Evolutionary conservation across 2,113 vertebrate species (phyloP), one percentile per base, ranked within the genome.

Genomic region (Phyllostomus discolor): DNA sequence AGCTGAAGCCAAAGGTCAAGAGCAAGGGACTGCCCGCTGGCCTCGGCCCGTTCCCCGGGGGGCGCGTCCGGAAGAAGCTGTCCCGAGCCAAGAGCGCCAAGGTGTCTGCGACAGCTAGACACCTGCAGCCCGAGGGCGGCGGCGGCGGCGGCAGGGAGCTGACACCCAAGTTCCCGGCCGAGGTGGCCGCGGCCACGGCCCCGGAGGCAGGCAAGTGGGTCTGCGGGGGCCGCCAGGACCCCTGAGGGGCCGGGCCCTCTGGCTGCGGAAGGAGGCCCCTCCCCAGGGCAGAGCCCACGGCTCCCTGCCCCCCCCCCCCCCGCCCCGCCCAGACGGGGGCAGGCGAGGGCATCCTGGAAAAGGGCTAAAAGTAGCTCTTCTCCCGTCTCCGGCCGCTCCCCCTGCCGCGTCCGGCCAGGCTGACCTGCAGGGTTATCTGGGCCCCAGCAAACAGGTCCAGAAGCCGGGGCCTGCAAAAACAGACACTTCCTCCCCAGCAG

Each of bases 1-100:
- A 99, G 97, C 98, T 99, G 96, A 99, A 99, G 98, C 99, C 99
- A 80, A 99, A 99, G 96, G 98, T 98, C 95, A 98, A 98, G 98
- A 98, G 96, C 98, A 99, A 99, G 97, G 99, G 98, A 95, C 98
- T 98, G 19, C 98, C 98, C 4, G 43, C 98, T 0, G 95, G 98
- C 94, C 98, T 99, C 96, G 95, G 98, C 89, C 97, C 98, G 88
- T 99, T 99, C 97, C 98, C 98, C 0, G 72, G 97, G 2, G 92
- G 98, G 73, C 98, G 98, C 80, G 98, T 99, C 97, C 98, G 98
- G 82, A 99, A 99, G 98, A 99, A 99, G 94, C 98, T 99, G 72
- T 98, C 99, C 85, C 97, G 98, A 28, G 97, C 98, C 98, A 99
- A 99, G 97, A 97, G 97, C 54, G 87, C 98, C 98, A 99, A 98